Conservation (phyloP, 2,797 vertebrate genomes). For the Xiphorhynchus erythropygius region DNA sequence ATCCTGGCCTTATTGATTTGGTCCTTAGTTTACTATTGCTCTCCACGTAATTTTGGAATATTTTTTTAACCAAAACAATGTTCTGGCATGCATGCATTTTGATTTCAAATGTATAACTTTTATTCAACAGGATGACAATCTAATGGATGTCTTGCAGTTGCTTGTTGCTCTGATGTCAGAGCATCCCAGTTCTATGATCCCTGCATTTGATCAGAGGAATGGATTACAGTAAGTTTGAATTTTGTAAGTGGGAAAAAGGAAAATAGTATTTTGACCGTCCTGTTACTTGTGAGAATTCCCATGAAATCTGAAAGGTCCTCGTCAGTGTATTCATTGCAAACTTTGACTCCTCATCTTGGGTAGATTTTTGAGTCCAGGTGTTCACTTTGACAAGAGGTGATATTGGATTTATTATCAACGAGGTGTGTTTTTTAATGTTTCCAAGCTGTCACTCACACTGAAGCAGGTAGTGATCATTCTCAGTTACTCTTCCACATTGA, state of each 20-base stretch:
- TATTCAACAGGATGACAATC: constrained; percentile 91
- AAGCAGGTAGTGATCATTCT: background rate
- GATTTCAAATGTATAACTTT: background rate
- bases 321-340: background rate
- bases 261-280: background rate
- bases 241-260: background rate
- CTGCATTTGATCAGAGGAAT: constrained; percentile 96
- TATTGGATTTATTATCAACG: background rate
- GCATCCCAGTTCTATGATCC: constrained; percentile 92
- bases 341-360: background rate
- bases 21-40: background rate
- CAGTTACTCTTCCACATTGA: background rate
- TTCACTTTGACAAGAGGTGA: background rate
- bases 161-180: constrained; percentile 98
- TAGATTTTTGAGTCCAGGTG: background rate
- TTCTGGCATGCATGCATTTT: background rate
- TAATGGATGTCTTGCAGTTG: constrained; percentile 97
- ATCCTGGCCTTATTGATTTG: background rate
- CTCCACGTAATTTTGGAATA: background rate
- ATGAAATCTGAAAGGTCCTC: background rate
- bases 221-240: constrained; percentile 87
- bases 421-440: background rate
- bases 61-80: background rate
- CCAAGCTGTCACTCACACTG: background rate
- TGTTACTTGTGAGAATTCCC: background rate